Evolutionary conservation across 2,888 invertebrate species (phyloP), one percentile per base, ranked within the genome.

Genomic region (Tenthredo notha): DNA sequence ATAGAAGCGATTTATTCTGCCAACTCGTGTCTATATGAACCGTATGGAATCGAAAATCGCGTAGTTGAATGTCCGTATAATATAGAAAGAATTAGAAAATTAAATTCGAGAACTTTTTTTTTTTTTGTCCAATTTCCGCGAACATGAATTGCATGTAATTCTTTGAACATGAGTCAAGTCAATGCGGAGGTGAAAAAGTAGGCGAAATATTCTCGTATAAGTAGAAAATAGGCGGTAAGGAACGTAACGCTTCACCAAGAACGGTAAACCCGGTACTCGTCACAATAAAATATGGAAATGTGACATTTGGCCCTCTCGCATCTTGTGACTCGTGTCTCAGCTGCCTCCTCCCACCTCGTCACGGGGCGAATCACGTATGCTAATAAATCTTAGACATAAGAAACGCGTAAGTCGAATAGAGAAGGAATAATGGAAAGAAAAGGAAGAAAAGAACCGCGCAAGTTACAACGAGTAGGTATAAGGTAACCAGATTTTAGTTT

Each of bases 251-350:
- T 67, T 67, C 47, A 43, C 80, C 58, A 80, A 70, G 67, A 83
- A 83, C 83, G 83, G 83, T 83, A 83, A 83, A 83, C 47, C 83
- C 84, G 84, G 77, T 84, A 84, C 77, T 77, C 47, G 84, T 78
- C 47, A 84, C 77, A 84, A 84, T 84, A 77, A 84, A 84, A 84
- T 84, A 84, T 84, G 84, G 77, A 84, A 84, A 84, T 84, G 84
- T 84, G 84, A 84, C 84, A 84, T 84, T 84, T 84, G 77, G 84
- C 65, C 67, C 67, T 78, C 77, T 47, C 83, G 83, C 37, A 43
- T 83, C 83, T 80, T 40, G 61, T 40, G 61, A 61, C 80, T 80
- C 33, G 67, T 67, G 18, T 47, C 83, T 83, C 67, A 50, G 33
- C 54, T n/a, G 80, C 80, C 67, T 83, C 83, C 83, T 83, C 83